These are phyloP conservation scores for Vulpes lagopus DNA, from an alignment of 2,113 vertebrate genomes.

Conservation along the genomic window DNA sequence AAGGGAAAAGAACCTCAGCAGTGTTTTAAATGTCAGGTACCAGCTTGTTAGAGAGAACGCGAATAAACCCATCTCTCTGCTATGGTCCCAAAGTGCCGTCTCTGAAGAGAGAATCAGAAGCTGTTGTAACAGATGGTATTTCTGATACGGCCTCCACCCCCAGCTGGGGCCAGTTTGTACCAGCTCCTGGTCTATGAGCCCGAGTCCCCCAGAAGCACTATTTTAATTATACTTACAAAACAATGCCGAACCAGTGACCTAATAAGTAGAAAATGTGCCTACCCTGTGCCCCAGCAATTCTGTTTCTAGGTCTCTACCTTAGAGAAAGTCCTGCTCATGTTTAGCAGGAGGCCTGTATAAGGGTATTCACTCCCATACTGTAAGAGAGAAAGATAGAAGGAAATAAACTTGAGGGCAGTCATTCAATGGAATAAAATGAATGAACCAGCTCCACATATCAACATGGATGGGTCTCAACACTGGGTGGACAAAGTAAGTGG, in stretches of 20 bases:
- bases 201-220: background rate
- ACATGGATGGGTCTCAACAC: background rate
- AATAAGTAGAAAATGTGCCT: background rate
- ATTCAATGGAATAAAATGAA: background rate
- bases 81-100: background rate
- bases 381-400: background rate
- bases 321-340: background rate
- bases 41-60: background rate
- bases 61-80: background rate
- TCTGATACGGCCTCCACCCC: background rate
- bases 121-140: slow-evolving; percentile 42
- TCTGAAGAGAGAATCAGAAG: background rate
- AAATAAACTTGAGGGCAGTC: background rate
- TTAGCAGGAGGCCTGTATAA: background rate
- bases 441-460: background rate
- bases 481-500: background rate
- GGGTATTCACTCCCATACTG: background rate
- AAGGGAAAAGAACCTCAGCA: background rate
- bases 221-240: slow-evolving; percentile 23
- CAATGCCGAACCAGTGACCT: background rate
- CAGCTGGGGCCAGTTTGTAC: background rate
- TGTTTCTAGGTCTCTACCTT: background rate
- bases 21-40: slow-evolving; percentile 17
- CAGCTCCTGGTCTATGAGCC: background rate
- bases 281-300: background rate